A percentile compares a stretch with the other conserved stretches of the same genome.
phyloP scores from a whole-genome alignment of 2,113 vertebrate species.

The pig (Sus scrofa) region DNA sequence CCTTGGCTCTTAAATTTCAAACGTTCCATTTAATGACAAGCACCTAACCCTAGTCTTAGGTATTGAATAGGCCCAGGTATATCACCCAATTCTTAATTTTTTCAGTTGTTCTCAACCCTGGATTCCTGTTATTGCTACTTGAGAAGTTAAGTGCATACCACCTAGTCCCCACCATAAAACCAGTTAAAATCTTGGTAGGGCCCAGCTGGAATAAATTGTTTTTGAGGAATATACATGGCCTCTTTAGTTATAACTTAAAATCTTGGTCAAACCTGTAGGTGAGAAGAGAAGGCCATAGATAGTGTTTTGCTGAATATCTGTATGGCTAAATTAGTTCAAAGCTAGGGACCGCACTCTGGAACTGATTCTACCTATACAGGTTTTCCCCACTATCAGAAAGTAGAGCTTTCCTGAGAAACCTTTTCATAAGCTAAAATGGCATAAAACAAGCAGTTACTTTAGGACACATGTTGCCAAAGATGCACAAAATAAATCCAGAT shows the following conservation, averaged over 20 bases:
- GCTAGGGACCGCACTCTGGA: background rate
- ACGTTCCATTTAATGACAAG: background rate
- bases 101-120: background rate
- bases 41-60: background rate
- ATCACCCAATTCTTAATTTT: background rate
- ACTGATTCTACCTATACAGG: background rate
- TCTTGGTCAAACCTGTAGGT: background rate
- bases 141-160: background rate
- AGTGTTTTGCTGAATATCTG: background rate
- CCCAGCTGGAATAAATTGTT: background rate
- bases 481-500: background rate
- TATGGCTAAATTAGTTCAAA: background rate
- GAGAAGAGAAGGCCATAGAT: background rate
- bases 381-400: background rate
- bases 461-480: background rate
- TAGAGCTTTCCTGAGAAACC: background rate
- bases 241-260: background rate
- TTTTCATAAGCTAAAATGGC: background rate
- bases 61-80: background rate
- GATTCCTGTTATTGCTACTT: background rate
- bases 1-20: background rate
- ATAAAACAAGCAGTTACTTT: background rate
- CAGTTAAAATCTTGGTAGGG: background rate
- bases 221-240: background rate
- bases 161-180: background rate